These are phyloP conservation scores for Macropis europaea DNA, from an alignment of 2,888 invertebrate genomes.

Conservation along the genomic window DNA sequence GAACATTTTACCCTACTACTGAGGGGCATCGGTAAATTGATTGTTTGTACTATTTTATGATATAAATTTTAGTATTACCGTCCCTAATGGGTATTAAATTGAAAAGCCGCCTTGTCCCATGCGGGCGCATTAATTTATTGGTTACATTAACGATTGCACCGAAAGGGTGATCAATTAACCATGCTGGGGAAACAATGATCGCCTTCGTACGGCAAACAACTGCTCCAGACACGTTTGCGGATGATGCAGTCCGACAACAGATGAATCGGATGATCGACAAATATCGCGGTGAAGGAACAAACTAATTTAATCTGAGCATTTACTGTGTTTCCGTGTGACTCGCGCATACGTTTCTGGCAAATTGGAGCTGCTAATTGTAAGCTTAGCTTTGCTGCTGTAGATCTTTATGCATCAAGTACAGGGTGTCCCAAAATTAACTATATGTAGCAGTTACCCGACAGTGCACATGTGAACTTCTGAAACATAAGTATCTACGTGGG, in stretches of 20 bases:
- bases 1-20: no score
- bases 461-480: no score
- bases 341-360: slow-evolving; percentile 11
- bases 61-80: no score
- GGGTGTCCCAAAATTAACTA: no score
- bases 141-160: neutral
- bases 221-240: slow-evolving; percentile 32
- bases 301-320: slow-evolving; percentile 43
- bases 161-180: slow-evolving; percentile 25
- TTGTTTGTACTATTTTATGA: no score
- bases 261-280: slow-evolving; percentile 49
- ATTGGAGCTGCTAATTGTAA: neutral
- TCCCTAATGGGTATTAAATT: neutral
- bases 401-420: no score
- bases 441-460: no score
- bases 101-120: neutral
- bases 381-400: neutral
- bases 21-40: no score
- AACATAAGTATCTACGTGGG: no score
- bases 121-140: slow-evolving; percentile 28
- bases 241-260: slow-evolving; percentile 27
- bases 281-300: slow-evolving; percentile 34
- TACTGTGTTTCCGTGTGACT: slow-evolving; percentile 1
- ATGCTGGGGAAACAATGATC: slow-evolving; percentile 23
- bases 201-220: slow-evolving; percentile 24